Evolutionary conservation across 1,140 invertebrate genomes (phyloP).

Genomic region (Eumeta japonica): DNA sequence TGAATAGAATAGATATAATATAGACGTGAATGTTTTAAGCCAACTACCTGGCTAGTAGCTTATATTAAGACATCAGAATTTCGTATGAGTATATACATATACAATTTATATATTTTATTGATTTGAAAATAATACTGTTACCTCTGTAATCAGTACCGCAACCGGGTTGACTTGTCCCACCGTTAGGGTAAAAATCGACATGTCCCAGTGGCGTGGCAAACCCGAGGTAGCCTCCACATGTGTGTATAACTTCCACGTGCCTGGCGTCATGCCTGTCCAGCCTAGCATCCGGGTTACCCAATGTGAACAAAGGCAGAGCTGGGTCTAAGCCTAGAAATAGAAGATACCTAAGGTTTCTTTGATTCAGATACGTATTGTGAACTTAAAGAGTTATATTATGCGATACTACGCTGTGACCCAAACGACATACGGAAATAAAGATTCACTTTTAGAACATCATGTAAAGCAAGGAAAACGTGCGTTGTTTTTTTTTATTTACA

Average conservation of each 20-base stretch:
- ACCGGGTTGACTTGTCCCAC: slow-evolving; percentile 66
- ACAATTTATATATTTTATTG: background rate
- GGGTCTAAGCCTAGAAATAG: slow-evolving; percentile 57
- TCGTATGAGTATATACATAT: background rate
- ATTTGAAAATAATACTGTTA: slow-evolving; percentile 9
- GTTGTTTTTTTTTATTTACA: no score
- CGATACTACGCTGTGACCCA: no score
- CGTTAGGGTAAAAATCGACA: slow-evolving; percentile 73
- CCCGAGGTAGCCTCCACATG: slow-evolving; percentile 65
- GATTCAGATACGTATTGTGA: no score
- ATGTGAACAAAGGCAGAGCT: slow-evolving; percentile 55
- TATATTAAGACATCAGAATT: no score
- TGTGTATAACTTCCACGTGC: slow-evolving; percentile 75
- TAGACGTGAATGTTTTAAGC: no score
- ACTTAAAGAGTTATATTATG: no score
- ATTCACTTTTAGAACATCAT: no score
- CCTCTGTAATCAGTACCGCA: slow-evolving; percentile 60
- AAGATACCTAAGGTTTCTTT: background rate
- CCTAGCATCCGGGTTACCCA: slow-evolving; percentile 53
- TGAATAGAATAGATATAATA: no score
- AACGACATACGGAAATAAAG: no score
- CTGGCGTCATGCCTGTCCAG: slow-evolving; percentile 66
- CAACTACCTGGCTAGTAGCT: no score
- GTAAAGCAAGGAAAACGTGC: no score
- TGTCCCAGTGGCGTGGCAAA: slow-evolving; percentile 63